Base-by-base conservation (phyloP, 1,140 invertebrate species). In the Triops longicaudatus region DNA sequence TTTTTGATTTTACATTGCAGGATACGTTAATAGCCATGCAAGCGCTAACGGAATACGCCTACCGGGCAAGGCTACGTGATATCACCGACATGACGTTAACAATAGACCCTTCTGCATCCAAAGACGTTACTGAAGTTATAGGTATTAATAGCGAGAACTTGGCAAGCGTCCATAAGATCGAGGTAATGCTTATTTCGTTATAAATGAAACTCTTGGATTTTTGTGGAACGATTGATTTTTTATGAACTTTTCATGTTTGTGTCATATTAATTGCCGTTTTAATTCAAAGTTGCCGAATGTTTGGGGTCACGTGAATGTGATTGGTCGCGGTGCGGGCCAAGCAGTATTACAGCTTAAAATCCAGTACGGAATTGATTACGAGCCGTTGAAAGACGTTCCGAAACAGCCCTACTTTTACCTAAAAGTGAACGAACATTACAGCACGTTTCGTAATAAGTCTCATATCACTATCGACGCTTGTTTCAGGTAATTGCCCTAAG, bases 1-100 rank as follows among this genome's bases (percentile, higher is more conserved):
- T 4, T 43, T 5, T 11, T 41, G 26, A 76, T 79, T 77, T 73
- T 26, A 77, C 73, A 76, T 72, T 80, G 10, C 79, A 88, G 88
- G 89, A 90, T 80, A 88, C 88, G 0, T 81, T 88, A 74, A 82
- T 87, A 17, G 88, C 88, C 6, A 83, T 89, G 79, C 85, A 90
- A 82, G 88, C 89, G 2, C 81, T 90, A 77, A 87, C 85, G 5
- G 85, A 87, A 78, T 89, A 86, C 81, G 86, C 88, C 0, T 86
- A 87, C 80, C 81, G 87, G 63, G 86, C 88, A 22, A 82, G 88
- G 37, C 83, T 89, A 28, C 81, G 88, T 26, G 88, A 88, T 73
- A 85, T 89, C 44, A 89, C 88, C 73, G 83, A 88, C 50, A 85
- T 90, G 81, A 81, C 83, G 71, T 80, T 89, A 0, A 79, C 79